Percentiles rank a stretch among this genome's conserved stretches.
Evolutionary conservation across 2,888 invertebrate genomes (phyloP).

Genomic region (Coleophora deauratella): DNA sequence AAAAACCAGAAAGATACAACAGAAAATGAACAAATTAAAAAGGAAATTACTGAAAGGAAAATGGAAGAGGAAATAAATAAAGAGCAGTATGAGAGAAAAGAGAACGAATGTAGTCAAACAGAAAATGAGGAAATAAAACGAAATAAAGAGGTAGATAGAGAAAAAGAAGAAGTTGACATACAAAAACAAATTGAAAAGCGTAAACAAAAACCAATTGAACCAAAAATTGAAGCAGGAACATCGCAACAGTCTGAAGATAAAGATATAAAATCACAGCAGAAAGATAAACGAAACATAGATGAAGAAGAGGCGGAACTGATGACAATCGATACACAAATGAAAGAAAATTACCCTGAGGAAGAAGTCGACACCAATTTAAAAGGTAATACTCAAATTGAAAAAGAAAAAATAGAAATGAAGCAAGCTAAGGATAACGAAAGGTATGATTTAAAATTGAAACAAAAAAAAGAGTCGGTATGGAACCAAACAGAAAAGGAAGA

Average conservation of each 20-base stretch:
- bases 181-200: slow-evolving; percentile 6
- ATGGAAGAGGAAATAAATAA: slow-evolving; percentile 16
- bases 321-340: not conserved
- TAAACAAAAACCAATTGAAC: not conserved
- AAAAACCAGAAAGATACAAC: slow-evolving; percentile 7
- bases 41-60: slow-evolving; percentile 16
- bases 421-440: not conserved
- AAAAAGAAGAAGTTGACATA: not conserved
- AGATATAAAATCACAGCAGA: slow-evolving; percentile 9
- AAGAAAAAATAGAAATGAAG: too few species aligned
- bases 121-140: slow-evolving; percentile 10
- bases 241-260: slow-evolving; percentile 1
- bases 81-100: slow-evolving; percentile 5
- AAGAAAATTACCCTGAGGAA: not conserved
- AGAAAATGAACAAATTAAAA: slow-evolving; percentile 26
- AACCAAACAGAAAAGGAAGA: slow-evolving; percentile 12
- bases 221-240: slow-evolving; percentile 1
- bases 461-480: slow-evolving; percentile 11
- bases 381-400: too few species aligned
- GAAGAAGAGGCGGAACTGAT: slow-evolving; percentile 8
- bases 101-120: slow-evolving; percentile 6
- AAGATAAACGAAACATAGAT: slow-evolving; percentile 12
- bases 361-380: not conserved
- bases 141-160: slow-evolving; percentile 11
- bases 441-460: slow-evolving; percentile 9